These are phyloP conservation scores for Phaonia tiefii DNA, from an alignment of 2,888 invertebrate genomes.

Conservation along the genomic window DNA sequence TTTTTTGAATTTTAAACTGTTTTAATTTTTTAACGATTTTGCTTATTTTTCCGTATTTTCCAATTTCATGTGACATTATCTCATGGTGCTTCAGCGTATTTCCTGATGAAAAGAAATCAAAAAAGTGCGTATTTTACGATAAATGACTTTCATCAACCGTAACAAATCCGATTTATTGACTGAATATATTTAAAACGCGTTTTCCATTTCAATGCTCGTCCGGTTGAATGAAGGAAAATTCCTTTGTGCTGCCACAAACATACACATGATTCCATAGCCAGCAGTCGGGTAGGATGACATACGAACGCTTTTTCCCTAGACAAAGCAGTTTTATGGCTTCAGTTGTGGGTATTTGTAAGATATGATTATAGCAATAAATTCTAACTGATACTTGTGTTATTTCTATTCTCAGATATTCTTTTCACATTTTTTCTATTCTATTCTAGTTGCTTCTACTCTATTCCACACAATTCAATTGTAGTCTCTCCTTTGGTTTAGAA, in stretches of 20 bases:
- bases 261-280: too few species aligned
- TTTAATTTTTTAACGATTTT: too few species aligned
- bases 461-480: too few species aligned
- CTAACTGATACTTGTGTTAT: neutral
- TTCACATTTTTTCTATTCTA: too few species aligned
- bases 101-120: neutral
- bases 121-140: neutral
- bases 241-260: constrained; percentile 25
- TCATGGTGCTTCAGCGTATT: neutral
- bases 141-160: neutral
- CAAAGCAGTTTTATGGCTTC: constrained; percentile 57
- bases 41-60: too few species aligned
- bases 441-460: too few species aligned
- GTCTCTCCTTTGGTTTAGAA: neutral
- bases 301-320: neutral
- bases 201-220: constrained; percentile 32
- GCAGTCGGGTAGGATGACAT: too few species aligned
- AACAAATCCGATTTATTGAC: neutral
- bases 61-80: too few species aligned
- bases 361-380: constrained; percentile 1
- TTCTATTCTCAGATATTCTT: too few species aligned
- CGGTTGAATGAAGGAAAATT: constrained; percentile 47
- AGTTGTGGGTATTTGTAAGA: constrained; percentile 53
- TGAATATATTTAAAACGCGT: neutral
- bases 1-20: too few species aligned